A percentile compares a stretch with the other conserved stretches of the same genome.
phyloP scores from a whole-genome alignment of 2,113 vertebrate genomes.

The Vulpes ferrilata region DNA sequence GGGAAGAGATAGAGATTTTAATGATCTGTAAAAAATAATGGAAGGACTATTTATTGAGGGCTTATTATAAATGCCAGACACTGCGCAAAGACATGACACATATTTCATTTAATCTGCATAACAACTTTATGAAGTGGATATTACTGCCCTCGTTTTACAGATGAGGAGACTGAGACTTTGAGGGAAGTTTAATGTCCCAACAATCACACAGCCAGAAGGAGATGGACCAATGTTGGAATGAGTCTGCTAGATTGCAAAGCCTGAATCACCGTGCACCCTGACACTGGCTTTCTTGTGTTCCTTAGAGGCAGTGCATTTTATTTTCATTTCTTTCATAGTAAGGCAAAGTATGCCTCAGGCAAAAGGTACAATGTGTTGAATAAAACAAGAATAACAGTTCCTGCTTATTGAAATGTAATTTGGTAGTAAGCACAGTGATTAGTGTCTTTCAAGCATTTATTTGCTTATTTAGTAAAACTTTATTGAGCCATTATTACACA shows the following conservation, averaged over 20 bases:
- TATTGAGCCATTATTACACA: conserved; percentile 46
- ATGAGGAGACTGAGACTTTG: conserved; percentile 52
- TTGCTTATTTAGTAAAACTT: conserved; percentile 62
- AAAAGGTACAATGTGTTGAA: conserved; percentile 7
- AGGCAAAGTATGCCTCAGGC: neutral
- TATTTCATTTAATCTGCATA: conserved; percentile 37
- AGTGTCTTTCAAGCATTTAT: conserved; percentile 38
- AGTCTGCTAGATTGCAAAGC: neutral
- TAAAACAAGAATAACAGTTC: neutral
- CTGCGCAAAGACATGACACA: neutral
- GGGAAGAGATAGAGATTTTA: conserved; percentile 48
- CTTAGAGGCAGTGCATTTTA: neutral
- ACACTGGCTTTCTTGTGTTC: conserved; percentile 6
- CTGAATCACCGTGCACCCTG: neutral
- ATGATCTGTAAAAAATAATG: conserved; percentile 62
- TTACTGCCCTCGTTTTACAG: conserved; percentile 44
- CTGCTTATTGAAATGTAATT: conserved; percentile 49
- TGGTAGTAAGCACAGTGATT: neutral
- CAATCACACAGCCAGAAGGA: neutral
- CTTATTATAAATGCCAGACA: conserved; percentile 54
- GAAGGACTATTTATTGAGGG: conserved; percentile 45
- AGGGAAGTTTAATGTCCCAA: conserved; percentile 37
- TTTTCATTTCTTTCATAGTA: conserved; percentile 48
- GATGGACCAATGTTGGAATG: neutral
- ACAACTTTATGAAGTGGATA: neutral